A percentile compares a stretch with the other conserved stretches of the same genome.
phyloP scores from a whole-genome alignment of 2,888 invertebrate genomes.

The Cheilosia variabilis region DNA sequence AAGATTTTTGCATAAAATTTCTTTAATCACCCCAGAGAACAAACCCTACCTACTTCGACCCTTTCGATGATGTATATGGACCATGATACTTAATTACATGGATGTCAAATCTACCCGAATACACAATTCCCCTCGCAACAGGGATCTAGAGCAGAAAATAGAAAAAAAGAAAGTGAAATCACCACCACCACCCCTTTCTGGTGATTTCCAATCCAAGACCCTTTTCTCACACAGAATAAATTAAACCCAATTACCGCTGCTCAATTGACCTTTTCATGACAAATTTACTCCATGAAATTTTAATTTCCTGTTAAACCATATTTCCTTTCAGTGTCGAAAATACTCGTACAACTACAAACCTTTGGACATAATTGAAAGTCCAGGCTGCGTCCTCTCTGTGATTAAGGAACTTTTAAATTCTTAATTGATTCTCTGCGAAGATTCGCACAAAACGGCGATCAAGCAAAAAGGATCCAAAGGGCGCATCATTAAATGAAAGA shows the following conservation, averaged over 20 bases:
- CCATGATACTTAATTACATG: constrained; percentile 55
- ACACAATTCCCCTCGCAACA: constrained; percentile 30
- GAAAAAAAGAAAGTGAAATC: constrained; percentile 26
- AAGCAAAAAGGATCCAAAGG: constrained; percentile 38
- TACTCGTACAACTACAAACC: constrained; percentile 19
- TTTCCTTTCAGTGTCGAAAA: constrained; percentile 32
- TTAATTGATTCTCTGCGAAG: constrained; percentile 73
- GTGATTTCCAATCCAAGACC: constrained; percentile 34
- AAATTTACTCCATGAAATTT: constrained; percentile 76
- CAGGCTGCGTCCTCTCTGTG: constrained; percentile 52
- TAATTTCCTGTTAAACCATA: constrained; percentile 74
- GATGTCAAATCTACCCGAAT: constrained; percentile 58
- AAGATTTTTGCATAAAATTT: neutral
- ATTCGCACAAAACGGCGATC: constrained; percentile 19
- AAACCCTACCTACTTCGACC: neutral
- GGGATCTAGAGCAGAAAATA: constrained; percentile 40
- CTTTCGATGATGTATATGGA: neutral
- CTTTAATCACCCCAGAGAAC: neutral
- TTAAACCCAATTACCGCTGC: constrained; percentile 73
- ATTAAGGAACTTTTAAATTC: constrained; percentile 74
- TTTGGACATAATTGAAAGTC: constrained; percentile 63
- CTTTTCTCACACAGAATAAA: constrained; percentile 68
- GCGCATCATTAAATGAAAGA: constrained; percentile 30
- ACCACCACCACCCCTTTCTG: constrained; percentile 42
- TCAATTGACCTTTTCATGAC: constrained; percentile 76